These are phyloP conservation scores for Cephus rjabovi DNA, from an alignment of 2,888 invertebrate genomes.

Conservation along the genomic window DNA sequence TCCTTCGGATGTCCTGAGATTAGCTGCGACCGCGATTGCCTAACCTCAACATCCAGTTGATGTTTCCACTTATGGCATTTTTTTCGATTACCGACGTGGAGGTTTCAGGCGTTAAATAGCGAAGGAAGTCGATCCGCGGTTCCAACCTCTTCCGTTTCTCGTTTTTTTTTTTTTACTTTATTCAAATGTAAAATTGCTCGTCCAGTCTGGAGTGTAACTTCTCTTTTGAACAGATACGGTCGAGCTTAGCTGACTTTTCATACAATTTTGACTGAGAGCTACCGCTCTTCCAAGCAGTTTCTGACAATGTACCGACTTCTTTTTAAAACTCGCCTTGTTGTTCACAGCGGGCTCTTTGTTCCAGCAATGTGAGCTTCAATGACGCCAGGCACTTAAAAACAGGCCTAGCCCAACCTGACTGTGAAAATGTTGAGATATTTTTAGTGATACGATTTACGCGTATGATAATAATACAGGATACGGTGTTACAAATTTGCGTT, in stretches of 20 bases:
- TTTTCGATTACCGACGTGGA: neutral
- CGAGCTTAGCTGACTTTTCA: neutral
- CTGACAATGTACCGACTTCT: neutral
- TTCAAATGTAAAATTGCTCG: neutral
- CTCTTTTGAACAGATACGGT: neutral
- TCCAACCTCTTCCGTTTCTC: neutral
- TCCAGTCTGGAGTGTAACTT: neutral
- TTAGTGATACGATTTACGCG: neutral
- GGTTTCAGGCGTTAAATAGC: neutral
- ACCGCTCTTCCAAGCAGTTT: neutral
- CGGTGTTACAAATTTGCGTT: neutral
- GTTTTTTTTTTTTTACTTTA: neutral
- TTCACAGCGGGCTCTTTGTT: conserved; percentile 27
- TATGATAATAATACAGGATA: neutral
- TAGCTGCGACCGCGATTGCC: neutral
- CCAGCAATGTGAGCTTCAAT: neutral
- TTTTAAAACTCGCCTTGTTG: conserved; percentile 1
- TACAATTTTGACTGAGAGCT: neutral
- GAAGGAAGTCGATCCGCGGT: neutral
- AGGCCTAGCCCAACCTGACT: conserved; percentile 12
- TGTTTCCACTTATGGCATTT: neutral
- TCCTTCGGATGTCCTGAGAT: neutral
- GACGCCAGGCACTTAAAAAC: conserved; percentile 16
- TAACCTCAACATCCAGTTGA: neutral
- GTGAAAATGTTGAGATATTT: conserved; percentile 8